phyloP scores from a whole-genome alignment of 2,797 vertebrate species.

The Enteromius viviparus region DNA sequence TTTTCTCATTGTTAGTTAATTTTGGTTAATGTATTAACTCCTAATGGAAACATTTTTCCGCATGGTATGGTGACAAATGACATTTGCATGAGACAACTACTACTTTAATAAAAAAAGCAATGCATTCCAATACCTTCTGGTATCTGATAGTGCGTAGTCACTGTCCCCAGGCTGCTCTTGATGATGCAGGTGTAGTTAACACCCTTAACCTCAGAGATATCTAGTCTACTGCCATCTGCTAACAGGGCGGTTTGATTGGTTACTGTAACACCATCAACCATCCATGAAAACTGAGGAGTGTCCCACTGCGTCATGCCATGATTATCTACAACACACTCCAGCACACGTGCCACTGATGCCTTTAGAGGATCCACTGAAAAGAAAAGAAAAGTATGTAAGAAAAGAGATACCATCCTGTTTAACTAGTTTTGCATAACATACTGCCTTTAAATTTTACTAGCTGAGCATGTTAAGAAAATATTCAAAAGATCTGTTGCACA shows the following conservation, averaged over 20 bases:
- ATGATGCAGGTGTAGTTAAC: constrained; percentile 60
- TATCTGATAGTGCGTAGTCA: not conserved
- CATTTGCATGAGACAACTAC: too few species aligned
- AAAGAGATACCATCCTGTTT: not conserved
- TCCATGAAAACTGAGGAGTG: constrained; percentile 46
- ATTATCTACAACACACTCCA: constrained; percentile 38
- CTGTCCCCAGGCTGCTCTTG: constrained; percentile 54
- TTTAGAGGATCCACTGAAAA: constrained; percentile 41
- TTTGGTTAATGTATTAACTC: too few species aligned
- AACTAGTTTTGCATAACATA: not conserved
- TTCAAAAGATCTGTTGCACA: not conserved
- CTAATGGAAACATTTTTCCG: too few species aligned
- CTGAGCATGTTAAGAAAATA: not conserved
- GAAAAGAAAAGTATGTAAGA: not conserved
- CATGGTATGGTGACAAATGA: too few species aligned
- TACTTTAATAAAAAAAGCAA: too few species aligned
- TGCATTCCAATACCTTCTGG: not conserved
- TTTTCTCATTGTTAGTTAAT: too few species aligned
- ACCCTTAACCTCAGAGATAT: not conserved
- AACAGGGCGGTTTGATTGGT: constrained; percentile 34
- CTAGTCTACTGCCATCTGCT: constrained; percentile 34
- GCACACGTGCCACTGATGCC: not conserved
- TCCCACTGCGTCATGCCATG: constrained; percentile 48
- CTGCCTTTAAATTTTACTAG: not conserved
- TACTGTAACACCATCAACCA: constrained; percentile 39